A percentile compares a stretch with the other conserved stretches of the same genome.
Evolutionary conservation across 2,113 vertebrate species (phyloP).

Genomic region (Pelecanoides urinatrix): DNA sequence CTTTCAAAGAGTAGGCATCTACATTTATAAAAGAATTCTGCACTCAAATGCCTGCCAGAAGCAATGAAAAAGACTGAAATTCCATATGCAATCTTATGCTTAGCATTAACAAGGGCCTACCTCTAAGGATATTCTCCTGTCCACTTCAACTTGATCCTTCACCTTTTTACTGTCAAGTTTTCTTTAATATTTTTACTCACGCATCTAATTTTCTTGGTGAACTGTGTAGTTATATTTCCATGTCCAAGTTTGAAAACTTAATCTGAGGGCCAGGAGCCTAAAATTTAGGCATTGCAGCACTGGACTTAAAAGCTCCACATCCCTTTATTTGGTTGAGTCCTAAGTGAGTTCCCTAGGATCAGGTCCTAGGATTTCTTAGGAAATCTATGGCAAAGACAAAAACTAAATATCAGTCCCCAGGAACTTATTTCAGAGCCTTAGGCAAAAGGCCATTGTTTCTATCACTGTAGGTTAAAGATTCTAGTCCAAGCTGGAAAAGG

Average conservation of each 20-base stretch:
- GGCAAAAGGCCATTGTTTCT: background rate
- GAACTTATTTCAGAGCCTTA: background rate
- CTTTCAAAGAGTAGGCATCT: background rate
- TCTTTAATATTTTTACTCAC: background rate
- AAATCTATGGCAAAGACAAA: conserved; percentile 8
- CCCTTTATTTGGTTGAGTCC: background rate
- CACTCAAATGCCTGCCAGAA: background rate
- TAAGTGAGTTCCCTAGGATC: background rate
- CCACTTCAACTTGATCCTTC: background rate
- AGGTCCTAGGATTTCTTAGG: too few relatives aligned
- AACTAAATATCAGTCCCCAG: background rate
- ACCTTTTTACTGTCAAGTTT: background rate
- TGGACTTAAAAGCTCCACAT: background rate
- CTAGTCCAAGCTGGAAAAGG: background rate
- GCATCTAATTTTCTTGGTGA: background rate
- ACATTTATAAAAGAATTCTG: background rate
- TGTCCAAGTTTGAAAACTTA: background rate
- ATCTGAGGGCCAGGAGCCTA: background rate
- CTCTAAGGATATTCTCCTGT: background rate
- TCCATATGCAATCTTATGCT: background rate
- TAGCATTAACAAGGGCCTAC: background rate
- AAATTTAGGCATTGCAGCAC: background rate
- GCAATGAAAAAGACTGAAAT: background rate
- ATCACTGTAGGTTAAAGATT: background rate
- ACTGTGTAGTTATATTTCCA: background rate